Conservation (phyloP, 1,140 invertebrate species). For the Holotrichia oblita region DNA sequence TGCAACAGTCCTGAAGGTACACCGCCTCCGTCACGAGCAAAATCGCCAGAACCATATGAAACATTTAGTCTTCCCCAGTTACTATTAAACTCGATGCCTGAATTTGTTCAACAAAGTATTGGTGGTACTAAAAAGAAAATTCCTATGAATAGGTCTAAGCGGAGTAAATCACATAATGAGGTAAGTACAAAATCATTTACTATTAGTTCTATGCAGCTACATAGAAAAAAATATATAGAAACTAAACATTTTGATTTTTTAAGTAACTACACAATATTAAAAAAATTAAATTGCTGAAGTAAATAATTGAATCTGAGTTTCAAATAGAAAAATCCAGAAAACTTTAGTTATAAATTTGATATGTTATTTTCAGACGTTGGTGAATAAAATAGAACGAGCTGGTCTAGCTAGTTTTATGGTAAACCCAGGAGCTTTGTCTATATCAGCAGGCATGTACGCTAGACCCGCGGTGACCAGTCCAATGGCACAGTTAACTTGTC, state of each 20-base stretch:
- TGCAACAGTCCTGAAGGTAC: conserved; percentile 79
- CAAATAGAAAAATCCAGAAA: too few relatives aligned
- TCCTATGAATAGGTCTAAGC: conserved; percentile 22
- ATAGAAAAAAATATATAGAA: too few relatives aligned
- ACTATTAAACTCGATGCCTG: conserved; percentile 76
- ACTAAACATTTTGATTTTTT: too few relatives aligned
- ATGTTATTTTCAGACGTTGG: conserved; percentile 61
- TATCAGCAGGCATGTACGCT: conserved; percentile 67
- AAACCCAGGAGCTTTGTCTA: conserved; percentile 66
- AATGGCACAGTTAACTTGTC: conserved; percentile 78
- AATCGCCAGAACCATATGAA: conserved; percentile 65
- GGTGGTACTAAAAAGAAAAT: conserved; percentile 60
- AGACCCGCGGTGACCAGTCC: conserved; percentile 71
- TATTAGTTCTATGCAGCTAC: too few relatives aligned
- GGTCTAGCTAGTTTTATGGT: conserved; percentile 74
- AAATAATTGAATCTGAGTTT: too few relatives aligned
- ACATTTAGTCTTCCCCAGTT: conserved; percentile 65
- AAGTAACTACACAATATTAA: too few relatives aligned
- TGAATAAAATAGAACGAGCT: conserved; percentile 75
- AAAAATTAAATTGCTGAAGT: too few relatives aligned
- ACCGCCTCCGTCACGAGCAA: conserved; percentile 66
- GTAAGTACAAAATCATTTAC: conserved; percentile 8
- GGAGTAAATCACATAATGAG: conserved; percentile 19
- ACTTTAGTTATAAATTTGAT: too few relatives aligned
- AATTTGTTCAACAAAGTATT: conserved; percentile 76